Evolutionary conservation across 2,888 invertebrate genomes (phyloP).

Genomic region (Brachylomia viminalis): DNA sequence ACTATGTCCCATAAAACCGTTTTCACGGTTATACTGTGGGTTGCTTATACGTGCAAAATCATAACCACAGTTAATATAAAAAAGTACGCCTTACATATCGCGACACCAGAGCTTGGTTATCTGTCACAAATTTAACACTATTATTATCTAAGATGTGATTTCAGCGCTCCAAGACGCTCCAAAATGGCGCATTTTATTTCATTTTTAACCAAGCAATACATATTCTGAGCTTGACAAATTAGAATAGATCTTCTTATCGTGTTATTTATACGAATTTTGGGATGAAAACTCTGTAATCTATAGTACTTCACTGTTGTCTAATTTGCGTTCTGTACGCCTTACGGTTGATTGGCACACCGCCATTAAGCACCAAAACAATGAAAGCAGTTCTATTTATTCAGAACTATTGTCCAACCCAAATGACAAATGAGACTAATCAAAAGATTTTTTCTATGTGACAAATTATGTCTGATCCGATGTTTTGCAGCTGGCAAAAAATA

Average conservation of each 20-base stretch:
- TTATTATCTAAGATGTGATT: slow-evolving; percentile 35
- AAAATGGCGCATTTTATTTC: slow-evolving; percentile 40
- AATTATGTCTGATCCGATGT: not conserved
- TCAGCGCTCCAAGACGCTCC: slow-evolving; percentile 14
- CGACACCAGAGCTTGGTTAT: slow-evolving; percentile 11
- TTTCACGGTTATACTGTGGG: not conserved
- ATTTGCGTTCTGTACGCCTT: not conserved
- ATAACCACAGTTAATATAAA: slow-evolving; percentile 7
- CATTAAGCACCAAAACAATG: not conserved
- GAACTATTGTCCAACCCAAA: not conserved
- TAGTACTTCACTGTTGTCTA: not conserved
- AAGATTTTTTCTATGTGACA: not conserved
- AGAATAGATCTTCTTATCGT: slow-evolving; percentile 21
- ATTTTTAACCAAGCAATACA: slow-evolving; percentile 48
- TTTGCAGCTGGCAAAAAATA: not conserved
- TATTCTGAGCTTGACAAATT: slow-evolving; percentile 39
- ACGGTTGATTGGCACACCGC: not conserved
- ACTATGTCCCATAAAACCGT: not conserved
- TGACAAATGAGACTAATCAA: not conserved
- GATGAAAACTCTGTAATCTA: not conserved
- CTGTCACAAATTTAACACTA: slow-evolving; percentile 43
- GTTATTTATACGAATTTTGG: not conserved
- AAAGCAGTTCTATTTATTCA: not conserved
- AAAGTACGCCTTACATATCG: slow-evolving; percentile 1
- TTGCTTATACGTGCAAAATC: not conserved